Conservation (phyloP, 2,888 invertebrate genomes). For the Drosophila eohydei region DNA sequence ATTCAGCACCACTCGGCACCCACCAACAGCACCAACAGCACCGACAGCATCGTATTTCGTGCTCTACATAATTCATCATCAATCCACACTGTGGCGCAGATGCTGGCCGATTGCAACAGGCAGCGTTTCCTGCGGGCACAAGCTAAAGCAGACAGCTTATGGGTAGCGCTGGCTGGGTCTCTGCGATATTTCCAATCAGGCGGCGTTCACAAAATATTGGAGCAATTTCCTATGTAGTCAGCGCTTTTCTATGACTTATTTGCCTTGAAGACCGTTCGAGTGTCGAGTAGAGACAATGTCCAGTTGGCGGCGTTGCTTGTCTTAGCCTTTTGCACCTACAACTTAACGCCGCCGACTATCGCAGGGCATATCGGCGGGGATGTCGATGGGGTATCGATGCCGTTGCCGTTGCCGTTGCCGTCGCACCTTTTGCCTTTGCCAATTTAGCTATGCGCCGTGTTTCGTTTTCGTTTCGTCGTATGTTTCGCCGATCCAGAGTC, state of each 20-base stretch:
- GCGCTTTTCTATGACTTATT: slow-evolving; percentile 70
- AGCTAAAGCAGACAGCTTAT: slow-evolving; percentile 30
- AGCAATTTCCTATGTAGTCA: slow-evolving; percentile 71
- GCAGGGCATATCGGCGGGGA: slow-evolving; percentile 12
- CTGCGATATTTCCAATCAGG: slow-evolving; percentile 71
- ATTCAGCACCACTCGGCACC: slow-evolving; percentile 16
- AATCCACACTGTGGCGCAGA: slow-evolving; percentile 69
- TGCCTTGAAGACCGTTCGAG: slow-evolving; percentile 43
- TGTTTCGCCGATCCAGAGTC: slow-evolving; percentile 68
- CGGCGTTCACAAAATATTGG: slow-evolving; percentile 68
- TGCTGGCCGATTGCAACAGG: slow-evolving; percentile 39
- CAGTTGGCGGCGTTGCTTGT: slow-evolving; percentile 42
- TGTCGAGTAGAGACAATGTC: slow-evolving; percentile 39
- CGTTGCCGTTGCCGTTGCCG: slow-evolving; percentile 14
- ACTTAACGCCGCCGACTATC: slow-evolving; percentile 73
- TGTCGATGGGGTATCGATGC: slow-evolving; percentile 38
- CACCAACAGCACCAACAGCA: slow-evolving; percentile 17
- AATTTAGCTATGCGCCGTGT: slow-evolving; percentile 65
- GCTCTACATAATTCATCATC: slow-evolving; percentile 84
- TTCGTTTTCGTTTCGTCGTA: slow-evolving; percentile 65
- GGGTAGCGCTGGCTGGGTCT: slow-evolving; percentile 6
- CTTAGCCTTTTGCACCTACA: slow-evolving; percentile 70
- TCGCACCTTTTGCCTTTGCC: slow-evolving; percentile 66
- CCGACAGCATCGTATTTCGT: slow-evolving; percentile 77
- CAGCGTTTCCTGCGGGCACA: slow-evolving; percentile 61